phyloP scores from a whole-genome alignment of 2,113 vertebrate species.

The Enhydra lutris region DNA sequence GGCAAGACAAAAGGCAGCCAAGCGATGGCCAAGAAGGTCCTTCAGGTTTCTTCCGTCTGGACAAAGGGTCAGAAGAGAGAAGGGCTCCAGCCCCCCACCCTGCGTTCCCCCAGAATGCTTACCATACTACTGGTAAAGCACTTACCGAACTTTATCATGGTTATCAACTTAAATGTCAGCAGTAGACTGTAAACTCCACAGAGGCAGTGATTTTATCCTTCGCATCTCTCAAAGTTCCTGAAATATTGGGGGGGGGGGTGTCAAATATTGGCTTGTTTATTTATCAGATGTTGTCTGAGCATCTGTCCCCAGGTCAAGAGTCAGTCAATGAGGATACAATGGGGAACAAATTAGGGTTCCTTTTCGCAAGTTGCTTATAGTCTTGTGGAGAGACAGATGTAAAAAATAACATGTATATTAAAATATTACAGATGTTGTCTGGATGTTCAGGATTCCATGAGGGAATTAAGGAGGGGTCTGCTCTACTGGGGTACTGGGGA shows the following conservation, averaged over 20 bases:
- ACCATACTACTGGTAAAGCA: neutral
- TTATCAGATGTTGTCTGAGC: neutral
- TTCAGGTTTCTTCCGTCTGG: neutral
- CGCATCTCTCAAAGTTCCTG: neutral
- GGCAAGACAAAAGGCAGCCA: neutral
- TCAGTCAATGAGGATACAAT: neutral
- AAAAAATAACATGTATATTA: neutral
- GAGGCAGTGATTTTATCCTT: neutral
- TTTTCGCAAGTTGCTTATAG: neutral
- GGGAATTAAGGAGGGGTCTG: neutral
- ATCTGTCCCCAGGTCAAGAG: neutral
- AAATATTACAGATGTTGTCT: neutral
- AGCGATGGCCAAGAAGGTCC: neutral
- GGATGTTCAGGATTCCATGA: neutral
- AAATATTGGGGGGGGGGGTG: no score
- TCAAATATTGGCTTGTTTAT: neutral
- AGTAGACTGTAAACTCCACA: neutral
- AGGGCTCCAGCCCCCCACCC: no score
- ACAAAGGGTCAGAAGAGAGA: neutral
- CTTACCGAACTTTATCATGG: neutral
- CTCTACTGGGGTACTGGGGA: neutral
- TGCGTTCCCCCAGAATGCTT: neutral
- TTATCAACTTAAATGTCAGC: neutral
- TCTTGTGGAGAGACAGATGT: neutral
- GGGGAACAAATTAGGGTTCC: neutral